Evolutionary conservation across 2,797 vertebrate genomes (phyloP).

Genomic region (Hozukius guyotensis): DNA sequence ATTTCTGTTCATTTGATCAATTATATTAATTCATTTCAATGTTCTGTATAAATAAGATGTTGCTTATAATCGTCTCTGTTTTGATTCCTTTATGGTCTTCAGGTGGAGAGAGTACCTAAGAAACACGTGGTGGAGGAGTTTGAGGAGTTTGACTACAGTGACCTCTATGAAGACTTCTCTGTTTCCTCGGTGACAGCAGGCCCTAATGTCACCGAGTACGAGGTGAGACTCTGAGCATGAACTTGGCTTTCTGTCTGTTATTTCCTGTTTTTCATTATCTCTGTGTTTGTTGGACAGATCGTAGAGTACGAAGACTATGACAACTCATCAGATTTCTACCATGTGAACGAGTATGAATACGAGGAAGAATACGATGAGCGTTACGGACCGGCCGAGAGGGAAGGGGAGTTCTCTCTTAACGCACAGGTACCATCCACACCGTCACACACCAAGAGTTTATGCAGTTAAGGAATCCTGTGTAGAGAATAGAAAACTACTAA

Average conservation of each 20-base stretch:
- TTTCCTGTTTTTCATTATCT: not conserved
- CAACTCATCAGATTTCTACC: conserved; percentile 70
- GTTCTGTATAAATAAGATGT: not conserved
- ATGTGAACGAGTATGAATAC: conserved; percentile 76
- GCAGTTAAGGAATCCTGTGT: not conserved
- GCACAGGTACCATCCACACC: conserved; percentile 55
- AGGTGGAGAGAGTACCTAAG: conserved; percentile 70
- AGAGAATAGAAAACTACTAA: not conserved
- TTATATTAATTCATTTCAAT: not conserved
- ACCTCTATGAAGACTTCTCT: conserved; percentile 67
- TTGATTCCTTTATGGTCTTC: not conserved
- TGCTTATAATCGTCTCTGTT: not conserved
- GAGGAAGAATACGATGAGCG: conserved; percentile 80
- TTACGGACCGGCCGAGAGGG: conserved; percentile 77
- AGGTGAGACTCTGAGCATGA: conserved; percentile 72
- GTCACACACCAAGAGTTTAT: not conserved
- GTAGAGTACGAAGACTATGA: conserved; percentile 82
- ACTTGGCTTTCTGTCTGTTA: not conserved
- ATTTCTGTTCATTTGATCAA: not conserved
- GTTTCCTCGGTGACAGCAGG: conserved; percentile 68
- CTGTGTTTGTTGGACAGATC: conserved; percentile 44
- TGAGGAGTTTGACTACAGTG: conserved; percentile 77
- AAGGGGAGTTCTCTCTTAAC: conserved; percentile 53
- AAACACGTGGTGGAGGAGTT: conserved; percentile 72
- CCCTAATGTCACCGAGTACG: conserved; percentile 76